These are phyloP conservation scores for Varecia variegata DNA, from an alignment of 2,797 vertebrate genomes.

Conservation along the genomic window DNA sequence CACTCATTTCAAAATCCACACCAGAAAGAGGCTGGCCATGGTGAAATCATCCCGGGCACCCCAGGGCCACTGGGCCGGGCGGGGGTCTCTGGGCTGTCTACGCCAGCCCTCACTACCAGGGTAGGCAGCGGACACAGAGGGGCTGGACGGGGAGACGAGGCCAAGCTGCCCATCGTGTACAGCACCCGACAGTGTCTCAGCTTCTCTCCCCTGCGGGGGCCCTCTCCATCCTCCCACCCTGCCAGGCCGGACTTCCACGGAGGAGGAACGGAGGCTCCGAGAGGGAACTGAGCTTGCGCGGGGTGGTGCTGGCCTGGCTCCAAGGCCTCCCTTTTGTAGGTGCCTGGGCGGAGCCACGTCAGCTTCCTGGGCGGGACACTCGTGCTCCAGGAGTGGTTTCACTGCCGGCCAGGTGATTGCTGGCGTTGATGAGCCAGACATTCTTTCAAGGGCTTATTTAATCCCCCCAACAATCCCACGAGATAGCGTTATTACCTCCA, in stretches of 20 bases:
- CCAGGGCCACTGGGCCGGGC: accelerated
- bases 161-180: accelerated
- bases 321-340: neutral
- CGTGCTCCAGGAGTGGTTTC: accelerated
- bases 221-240: accelerated
- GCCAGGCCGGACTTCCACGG: neutral
- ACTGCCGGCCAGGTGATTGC: accelerated
- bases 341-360: neutral
- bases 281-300: accelerated
- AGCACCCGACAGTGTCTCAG: neutral
- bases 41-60: neutral
- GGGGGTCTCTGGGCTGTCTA: neutral
- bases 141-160: neutral
- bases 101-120: neutral
- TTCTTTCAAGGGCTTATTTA: neutral
- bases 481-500: accelerated
- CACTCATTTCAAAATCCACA: neutral
- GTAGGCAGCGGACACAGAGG: neutral
- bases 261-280: neutral
- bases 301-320: neutral
- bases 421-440: no score
- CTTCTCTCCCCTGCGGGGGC: accelerated
- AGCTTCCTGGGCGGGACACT: neutral
- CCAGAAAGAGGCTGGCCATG: neutral
- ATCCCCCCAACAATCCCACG: neutral